Percentiles rank a stretch among this genome's conserved stretches.
Evolutionary conservation across 2,888 invertebrate genomes (phyloP).

Genomic region (Cheilosia soror): DNA sequence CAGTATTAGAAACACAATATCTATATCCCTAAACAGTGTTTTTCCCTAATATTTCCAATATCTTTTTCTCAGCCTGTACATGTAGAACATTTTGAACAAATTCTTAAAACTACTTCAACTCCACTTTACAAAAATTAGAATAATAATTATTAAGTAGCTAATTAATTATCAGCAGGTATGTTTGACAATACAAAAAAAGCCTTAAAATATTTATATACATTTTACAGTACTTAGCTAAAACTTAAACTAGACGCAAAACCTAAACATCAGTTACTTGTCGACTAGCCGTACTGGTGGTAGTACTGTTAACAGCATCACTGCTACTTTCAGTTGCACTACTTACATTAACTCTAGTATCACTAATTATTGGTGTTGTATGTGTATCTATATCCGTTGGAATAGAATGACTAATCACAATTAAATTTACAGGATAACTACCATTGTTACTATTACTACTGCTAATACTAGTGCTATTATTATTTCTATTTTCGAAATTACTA

Average conservation of each 20-base stretch:
- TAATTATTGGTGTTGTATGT: slow-evolving; percentile 41
- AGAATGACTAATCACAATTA: slow-evolving; percentile 63
- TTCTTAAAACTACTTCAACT: not conserved
- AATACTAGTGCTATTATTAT: slow-evolving; percentile 68
- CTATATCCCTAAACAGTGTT: too few relatives aligned
- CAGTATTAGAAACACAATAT: too few relatives aligned
- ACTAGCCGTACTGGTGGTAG: slow-evolving; percentile 77
- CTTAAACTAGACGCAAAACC: slow-evolving; percentile 58
- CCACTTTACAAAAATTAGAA: slow-evolving; percentile 8
- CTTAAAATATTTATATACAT: not conserved
- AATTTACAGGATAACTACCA: slow-evolving; percentile 46
- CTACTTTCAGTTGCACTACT: slow-evolving; percentile 74
- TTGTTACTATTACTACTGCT: slow-evolving; percentile 45
- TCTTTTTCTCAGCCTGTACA: too few relatives aligned
- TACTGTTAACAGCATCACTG: slow-evolving; percentile 23
- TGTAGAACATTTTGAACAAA: too few relatives aligned
- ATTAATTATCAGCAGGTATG: slow-evolving; percentile 60
- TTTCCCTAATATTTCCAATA: too few relatives aligned
- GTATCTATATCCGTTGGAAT: slow-evolving; percentile 55
- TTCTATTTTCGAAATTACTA: slow-evolving; percentile 77
- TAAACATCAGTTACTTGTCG: slow-evolving; percentile 83
- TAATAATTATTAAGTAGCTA: not conserved
- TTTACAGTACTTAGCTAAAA: slow-evolving; percentile 19
- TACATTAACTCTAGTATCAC: slow-evolving; percentile 56
- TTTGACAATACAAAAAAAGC: slow-evolving; percentile 17